Percentiles rank a stretch among this genome's conserved stretches.
Conservation (phyloP, 2,113 vertebrate species). For the Crotalus helleri region DNA sequence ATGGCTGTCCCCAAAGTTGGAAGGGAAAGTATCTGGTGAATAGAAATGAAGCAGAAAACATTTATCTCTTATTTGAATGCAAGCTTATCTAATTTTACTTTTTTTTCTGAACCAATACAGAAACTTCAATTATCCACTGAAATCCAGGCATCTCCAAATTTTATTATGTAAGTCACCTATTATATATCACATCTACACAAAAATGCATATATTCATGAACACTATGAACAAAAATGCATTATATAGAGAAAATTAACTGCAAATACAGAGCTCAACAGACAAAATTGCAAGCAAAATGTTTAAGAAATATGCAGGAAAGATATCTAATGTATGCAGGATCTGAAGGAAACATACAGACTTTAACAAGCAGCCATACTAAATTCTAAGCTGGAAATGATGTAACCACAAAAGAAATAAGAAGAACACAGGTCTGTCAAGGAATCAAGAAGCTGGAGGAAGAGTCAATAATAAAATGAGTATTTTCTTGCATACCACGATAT, state of each 20-base stretch:
- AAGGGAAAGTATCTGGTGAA: neutral
- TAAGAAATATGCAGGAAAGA: neutral
- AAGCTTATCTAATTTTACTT: neutral
- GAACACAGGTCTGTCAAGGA: neutral
- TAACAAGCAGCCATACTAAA: neutral
- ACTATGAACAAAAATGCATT: neutral
- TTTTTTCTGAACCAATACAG: neutral
- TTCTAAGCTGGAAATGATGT: neutral
- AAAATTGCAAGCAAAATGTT: neutral
- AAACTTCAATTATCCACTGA: neutral
- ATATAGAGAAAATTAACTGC: neutral
- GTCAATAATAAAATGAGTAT: neutral
- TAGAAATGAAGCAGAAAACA: neutral
- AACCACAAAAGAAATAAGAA: neutral
- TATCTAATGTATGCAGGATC: neutral
- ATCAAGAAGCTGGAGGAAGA: neutral
- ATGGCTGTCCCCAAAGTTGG: neutral
- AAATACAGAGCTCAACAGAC: neutral
- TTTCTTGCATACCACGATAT: neutral
- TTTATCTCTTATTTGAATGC: neutral
- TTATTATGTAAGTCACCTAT: neutral
- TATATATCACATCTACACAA: neutral
- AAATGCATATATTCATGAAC: neutral
- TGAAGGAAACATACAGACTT: neutral
- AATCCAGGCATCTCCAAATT: neutral